A percentile compares a stretch with the other conserved stretches of the same genome.
Evolutionary conservation across 2,113 vertebrate genomes (phyloP).

Genomic region (Peromyscus leucopus): DNA sequence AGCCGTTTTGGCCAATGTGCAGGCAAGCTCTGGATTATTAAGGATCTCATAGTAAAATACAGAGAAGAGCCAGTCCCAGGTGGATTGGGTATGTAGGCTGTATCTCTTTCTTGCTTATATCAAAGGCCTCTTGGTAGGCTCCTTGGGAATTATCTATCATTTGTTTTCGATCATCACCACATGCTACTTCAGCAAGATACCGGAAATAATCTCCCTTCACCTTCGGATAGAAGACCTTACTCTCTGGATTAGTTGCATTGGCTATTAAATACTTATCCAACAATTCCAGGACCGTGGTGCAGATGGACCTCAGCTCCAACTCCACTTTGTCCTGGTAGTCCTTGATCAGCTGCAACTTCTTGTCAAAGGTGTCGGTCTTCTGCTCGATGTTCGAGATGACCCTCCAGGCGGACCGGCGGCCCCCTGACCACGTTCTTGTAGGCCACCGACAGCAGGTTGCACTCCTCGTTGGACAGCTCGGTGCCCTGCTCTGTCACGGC

Average conservation of each 20-base stretch:
- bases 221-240: slow-evolving; percentile 99
- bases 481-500: slow-evolving; percentile 92
- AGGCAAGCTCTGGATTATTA: slow-evolving; percentile 95
- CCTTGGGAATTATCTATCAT: slow-evolving; percentile 94
- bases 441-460: slow-evolving; percentile 98
- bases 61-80: slow-evolving; percentile 97
- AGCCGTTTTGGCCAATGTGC: slow-evolving; percentile 94
- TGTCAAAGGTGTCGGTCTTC: too few species aligned
- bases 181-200: slow-evolving; percentile 98
- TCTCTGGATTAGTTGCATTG: slow-evolving; percentile 92
- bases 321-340: too few species aligned
- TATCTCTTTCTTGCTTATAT: slow-evolving; percentile 95
- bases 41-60: slow-evolving; percentile 99
- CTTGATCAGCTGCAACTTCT: too few species aligned
- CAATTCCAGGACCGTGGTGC: slow-evolving; percentile 80
- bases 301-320: too few species aligned
- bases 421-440: slow-evolving; percentile 98
- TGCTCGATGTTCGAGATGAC: too few species aligned
- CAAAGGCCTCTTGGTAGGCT: slow-evolving; percentile 94
- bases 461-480: slow-evolving; percentile 96
- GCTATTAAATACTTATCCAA: slow-evolving; percentile 95
- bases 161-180: slow-evolving; percentile 90
- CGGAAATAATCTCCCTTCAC: slow-evolving; percentile 99
- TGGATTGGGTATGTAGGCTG: slow-evolving; percentile 97
- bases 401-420: too few species aligned